Conservation (phyloP, 2,888 invertebrate species). For the Steromphala cineraria region DNA sequence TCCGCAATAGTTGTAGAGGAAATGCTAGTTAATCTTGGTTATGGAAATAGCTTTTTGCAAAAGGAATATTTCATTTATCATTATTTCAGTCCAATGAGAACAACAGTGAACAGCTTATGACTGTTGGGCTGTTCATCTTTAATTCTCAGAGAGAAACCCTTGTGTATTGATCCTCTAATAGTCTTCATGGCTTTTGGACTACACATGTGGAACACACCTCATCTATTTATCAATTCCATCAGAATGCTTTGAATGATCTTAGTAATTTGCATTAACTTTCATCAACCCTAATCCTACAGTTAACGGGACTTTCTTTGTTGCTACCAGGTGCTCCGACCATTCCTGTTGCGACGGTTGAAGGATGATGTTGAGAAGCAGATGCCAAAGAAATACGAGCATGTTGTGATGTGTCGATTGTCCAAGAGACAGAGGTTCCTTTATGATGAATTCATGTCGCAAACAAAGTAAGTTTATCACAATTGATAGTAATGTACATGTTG, state of each 20-base stretch:
- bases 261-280: neutral
- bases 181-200: neutral
- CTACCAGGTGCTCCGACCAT: conserved; percentile 91
- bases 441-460: conserved; percentile 98
- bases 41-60: too few species aligned
- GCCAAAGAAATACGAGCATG: conserved; percentile 86
- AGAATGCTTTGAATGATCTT: neutral
- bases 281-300: neutral
- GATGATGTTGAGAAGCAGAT: conserved; percentile 99
- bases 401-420: conserved; percentile 81
- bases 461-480: conserved; percentile 82
- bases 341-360: conserved; percentile 94
- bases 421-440: conserved; percentile 97
- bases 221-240: neutral
- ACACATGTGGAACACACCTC: neutral
- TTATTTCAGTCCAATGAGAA: neutral
- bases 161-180: neutral
- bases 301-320: neutral
- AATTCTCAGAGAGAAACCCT: neutral
- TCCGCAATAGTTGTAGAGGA: too few species aligned
- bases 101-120: neutral
- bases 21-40: too few species aligned
- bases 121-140: neutral
- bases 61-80: too few species aligned
- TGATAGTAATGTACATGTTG: too few species aligned